phyloP scores from a whole-genome alignment of 2,888 invertebrate species.

The Drosophila multiciliata region DNA sequence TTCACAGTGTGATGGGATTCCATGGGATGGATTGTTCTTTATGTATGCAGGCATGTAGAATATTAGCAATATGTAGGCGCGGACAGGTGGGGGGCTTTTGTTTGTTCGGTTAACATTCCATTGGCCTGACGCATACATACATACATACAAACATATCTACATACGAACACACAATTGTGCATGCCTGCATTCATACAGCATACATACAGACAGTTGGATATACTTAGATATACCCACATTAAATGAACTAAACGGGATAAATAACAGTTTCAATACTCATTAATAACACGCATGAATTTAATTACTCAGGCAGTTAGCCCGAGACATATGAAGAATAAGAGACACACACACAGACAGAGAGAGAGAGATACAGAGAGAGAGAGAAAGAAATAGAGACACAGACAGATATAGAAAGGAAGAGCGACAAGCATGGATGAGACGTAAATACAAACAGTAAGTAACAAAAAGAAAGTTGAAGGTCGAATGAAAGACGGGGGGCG shows the following conservation, averaged over 20 bases:
- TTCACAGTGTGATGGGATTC: constrained; percentile 9
- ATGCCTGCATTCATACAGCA: constrained; percentile 31
- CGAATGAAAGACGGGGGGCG: constrained; percentile 24
- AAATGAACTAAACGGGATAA: constrained; percentile 27
- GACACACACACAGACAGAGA: constrained; percentile 21
- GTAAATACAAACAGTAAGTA: constrained; percentile 38
- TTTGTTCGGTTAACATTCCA: constrained; percentile 14
- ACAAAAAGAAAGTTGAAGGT: constrained; percentile 37
- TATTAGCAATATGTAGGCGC: constrained; percentile 4
- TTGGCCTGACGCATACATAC: constrained; percentile 33
- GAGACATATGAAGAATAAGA: constrained; percentile 28
- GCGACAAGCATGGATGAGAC: constrained; percentile 43
- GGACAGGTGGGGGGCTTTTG: not conserved
- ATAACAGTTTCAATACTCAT: constrained; percentile 24
- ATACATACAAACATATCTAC: constrained; percentile 24
- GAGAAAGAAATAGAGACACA: constrained; percentile 15
- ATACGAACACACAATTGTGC: constrained; percentile 23
- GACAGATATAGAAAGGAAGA: constrained; percentile 23
- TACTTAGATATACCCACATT: constrained; percentile 30
- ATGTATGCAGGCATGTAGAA: constrained; percentile 16
- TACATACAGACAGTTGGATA: constrained; percentile 18
- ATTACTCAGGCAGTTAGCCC: constrained; percentile 10
- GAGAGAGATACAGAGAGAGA: constrained; percentile 10
- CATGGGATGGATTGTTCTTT: constrained; percentile 6
- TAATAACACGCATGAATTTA: constrained; percentile 25